A percentile compares a stretch with the other conserved stretches of the same genome.
phyloP scores from a whole-genome alignment of 2,113 vertebrate species.

The Rana temporaria region DNA sequence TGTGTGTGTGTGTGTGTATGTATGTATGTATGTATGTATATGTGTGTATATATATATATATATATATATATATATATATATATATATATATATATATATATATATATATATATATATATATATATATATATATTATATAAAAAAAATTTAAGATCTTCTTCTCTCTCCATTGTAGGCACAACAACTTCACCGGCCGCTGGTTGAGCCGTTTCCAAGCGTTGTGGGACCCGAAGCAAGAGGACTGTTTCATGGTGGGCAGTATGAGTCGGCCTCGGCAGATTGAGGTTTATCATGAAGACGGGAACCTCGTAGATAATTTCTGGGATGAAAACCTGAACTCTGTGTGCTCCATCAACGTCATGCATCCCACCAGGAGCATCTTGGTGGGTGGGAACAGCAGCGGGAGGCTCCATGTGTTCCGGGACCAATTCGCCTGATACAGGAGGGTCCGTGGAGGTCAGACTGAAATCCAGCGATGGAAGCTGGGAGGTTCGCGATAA shows the following conservation, averaged over 20 bases:
- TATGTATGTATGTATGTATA: no score
- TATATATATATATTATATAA: no score
- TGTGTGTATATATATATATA: no score
- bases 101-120: no score
- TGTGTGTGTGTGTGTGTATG: no score
- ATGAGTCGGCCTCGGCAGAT: conserved; percentile 72
- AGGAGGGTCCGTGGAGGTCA: no score
- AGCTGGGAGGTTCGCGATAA: no score
- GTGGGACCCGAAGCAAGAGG: conserved; percentile 89
- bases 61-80: no score
- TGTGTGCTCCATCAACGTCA: conserved; percentile 76
- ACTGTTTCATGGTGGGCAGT: conserved; percentile 83
- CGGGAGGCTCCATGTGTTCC: conserved; percentile 79
- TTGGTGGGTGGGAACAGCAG: conserved; percentile 82
- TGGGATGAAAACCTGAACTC: conserved; percentile 71
- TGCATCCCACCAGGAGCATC: conserved; percentile 79
- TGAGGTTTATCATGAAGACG: conserved; percentile 77
- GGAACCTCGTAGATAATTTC: conserved; percentile 73
- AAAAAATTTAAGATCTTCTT: no score
- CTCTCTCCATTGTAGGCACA: conserved; percentile 68
- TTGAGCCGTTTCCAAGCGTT: conserved; percentile 77
- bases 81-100: no score
- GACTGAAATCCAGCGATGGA: no score
- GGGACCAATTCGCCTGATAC: no score
- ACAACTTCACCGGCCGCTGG: conserved; percentile 80